Percentiles rank a stretch among this genome's conserved stretches.
phyloP scores from a whole-genome alignment of 2,113 vertebrate species.

The Semnornis frantzii region DNA sequence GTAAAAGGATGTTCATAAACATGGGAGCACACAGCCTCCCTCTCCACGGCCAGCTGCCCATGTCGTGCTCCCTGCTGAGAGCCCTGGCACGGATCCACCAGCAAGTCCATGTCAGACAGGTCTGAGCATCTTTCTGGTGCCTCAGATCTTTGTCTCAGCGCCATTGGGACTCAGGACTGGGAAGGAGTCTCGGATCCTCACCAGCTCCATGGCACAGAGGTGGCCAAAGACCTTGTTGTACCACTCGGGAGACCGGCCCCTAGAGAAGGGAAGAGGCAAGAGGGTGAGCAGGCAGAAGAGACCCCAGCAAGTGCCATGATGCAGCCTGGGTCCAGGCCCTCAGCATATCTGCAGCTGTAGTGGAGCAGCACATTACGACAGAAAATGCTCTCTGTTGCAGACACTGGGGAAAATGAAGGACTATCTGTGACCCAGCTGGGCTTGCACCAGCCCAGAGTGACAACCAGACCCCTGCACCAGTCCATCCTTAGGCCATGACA shows the following conservation, averaged over 20 bases:
- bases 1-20: background rate
- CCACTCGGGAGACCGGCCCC: slow-evolving; percentile 90
- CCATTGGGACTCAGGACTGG: slow-evolving; percentile 68
- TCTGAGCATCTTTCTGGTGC: background rate
- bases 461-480: background rate
- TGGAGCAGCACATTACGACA: accelerated
- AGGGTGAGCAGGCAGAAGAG: background rate
- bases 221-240: slow-evolving; percentile 89
- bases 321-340: background rate
- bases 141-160: slow-evolving; percentile 82
- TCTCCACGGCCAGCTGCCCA: accelerated
- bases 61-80: background rate
- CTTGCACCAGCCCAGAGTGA: background rate
- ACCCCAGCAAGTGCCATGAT: accelerated
- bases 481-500: background rate
- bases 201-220: slow-evolving; percentile 85
- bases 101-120: background rate
- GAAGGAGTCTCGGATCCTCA: slow-evolving; percentile 86
- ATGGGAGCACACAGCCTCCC: background rate
- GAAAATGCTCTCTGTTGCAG: background rate
- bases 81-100: background rate
- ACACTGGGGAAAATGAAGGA: background rate
- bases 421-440: background rate
- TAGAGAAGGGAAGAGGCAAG: slow-evolving; percentile 37
- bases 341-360: accelerated